Evolutionary conservation across 2,113 vertebrate genomes (phyloP).

Genomic region (Mobula birostris): DNA sequence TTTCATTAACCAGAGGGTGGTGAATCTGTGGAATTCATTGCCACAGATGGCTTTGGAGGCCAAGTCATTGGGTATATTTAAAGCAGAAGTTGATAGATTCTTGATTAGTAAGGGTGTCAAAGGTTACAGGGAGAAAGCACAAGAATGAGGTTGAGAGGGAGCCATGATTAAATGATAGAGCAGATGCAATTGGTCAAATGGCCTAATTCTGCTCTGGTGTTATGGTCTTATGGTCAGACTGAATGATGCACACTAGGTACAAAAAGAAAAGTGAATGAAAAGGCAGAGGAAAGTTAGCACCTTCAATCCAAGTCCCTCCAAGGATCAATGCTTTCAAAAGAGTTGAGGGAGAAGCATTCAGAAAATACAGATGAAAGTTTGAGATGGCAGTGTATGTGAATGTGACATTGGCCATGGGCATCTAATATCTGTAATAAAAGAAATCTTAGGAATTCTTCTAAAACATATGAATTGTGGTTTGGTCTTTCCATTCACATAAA

Average conservation of each 20-base stretch:
- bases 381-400: not conserved
- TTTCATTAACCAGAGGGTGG: too few species aligned
- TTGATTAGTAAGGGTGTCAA: too few species aligned
- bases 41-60: too few species aligned
- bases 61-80: too few species aligned
- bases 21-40: too few species aligned
- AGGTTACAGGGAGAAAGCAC: too few species aligned
- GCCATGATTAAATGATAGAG: too few species aligned
- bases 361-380: not conserved
- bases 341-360: not conserved
- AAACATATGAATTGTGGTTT: not conserved
- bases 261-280: not conserved
- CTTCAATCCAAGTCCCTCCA: not conserved
- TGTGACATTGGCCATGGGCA: not conserved
- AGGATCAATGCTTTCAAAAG: not conserved
- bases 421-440: not conserved
- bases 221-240: too few species aligned
- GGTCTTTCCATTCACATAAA: not conserved
- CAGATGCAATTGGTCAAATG: too few species aligned
- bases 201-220: too few species aligned
- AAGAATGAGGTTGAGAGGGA: too few species aligned
- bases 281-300: not conserved
- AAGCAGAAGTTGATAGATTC: too few species aligned
- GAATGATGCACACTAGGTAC: not conserved
- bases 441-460: not conserved